A percentile compares a stretch with the other conserved stretches of the same genome.
These are phyloP conservation scores for Rhadinocentrus ornatus DNA, from an alignment of 2,797 vertebrate species.

Conservation along the genomic window DNA sequence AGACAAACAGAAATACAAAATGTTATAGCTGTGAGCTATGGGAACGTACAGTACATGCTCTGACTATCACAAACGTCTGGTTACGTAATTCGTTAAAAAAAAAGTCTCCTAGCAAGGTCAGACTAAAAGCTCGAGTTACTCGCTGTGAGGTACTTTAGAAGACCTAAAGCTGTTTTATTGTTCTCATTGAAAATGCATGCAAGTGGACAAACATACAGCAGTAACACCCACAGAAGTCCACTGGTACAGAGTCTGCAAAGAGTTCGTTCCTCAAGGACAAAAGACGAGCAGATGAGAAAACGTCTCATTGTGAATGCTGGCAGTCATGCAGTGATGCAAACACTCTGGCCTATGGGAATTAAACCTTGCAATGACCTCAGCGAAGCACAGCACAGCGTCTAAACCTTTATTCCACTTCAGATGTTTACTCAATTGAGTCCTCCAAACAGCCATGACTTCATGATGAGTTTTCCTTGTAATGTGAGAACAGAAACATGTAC, in stretches of 20 bases:
- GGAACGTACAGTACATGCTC: no score
- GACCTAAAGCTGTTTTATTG: slow-evolving; percentile 29
- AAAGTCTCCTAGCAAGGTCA: slow-evolving; percentile 17
- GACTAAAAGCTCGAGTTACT: not conserved
- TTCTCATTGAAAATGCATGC: slow-evolving; percentile 18
- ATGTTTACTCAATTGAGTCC: not conserved
- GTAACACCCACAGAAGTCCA: slow-evolving; percentile 21
- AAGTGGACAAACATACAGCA: slow-evolving; percentile 7
- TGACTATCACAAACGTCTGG: no score
- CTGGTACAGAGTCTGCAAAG: slow-evolving; percentile 36
- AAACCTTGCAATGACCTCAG: slow-evolving; percentile 55
- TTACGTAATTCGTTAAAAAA: not conserved
- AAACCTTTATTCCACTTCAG: slow-evolving; percentile 2
- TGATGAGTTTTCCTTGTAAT: no score
- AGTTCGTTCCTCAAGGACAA: slow-evolving; percentile 61
- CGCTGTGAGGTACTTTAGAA: slow-evolving; percentile 6
- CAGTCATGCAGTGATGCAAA: slow-evolving; percentile 40
- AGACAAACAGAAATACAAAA: not conserved
- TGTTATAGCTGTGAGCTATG: no score
- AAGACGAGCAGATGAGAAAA: slow-evolving; percentile 35
- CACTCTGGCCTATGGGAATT: slow-evolving; percentile 40
- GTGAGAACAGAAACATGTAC: not conserved
- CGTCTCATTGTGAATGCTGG: slow-evolving; percentile 41
- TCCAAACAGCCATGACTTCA: no score
- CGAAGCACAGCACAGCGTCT: slow-evolving; percentile 33